Conservation (phyloP, 1,140 invertebrate species). For the Orchesella cincta region DNA sequence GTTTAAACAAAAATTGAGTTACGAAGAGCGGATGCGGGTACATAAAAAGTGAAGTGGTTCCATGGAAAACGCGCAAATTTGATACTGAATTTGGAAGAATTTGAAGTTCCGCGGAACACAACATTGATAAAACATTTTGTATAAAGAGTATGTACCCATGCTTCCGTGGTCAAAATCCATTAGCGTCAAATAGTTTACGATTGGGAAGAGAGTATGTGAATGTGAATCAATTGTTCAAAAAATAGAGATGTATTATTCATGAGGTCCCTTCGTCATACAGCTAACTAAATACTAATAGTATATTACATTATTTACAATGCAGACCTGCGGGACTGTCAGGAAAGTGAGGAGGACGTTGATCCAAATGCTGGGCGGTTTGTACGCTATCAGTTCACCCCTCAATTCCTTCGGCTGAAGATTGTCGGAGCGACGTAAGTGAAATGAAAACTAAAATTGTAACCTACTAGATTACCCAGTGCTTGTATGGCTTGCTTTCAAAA, state of each 20-base stretch:
- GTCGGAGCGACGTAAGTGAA: constrained; percentile 88
- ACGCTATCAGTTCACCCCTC: constrained; percentile 93
- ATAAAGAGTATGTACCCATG: too few species aligned
- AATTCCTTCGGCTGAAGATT: constrained; percentile 92
- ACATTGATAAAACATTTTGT: too few species aligned
- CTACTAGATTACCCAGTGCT: too few species aligned
- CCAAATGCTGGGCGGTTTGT: constrained; percentile 93
- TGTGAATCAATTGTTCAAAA: neutral
- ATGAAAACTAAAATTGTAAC: neutral
- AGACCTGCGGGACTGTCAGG: constrained; percentile 54
- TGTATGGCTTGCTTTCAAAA: too few species aligned
- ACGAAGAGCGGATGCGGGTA: too few species aligned
- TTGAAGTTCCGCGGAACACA: too few species aligned
- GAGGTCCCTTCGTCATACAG: neutral
- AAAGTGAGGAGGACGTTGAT: constrained; percentile 69
- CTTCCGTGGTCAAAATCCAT: constrained; percentile 1
- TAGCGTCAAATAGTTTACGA: constrained; percentile 11
- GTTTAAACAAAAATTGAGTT: too few species aligned
- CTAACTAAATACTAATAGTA: neutral
- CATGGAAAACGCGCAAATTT: too few species aligned
- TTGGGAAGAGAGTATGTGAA: neutral
- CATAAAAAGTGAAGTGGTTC: too few species aligned
- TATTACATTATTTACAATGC: constrained; percentile 20
- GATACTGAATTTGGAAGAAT: too few species aligned
- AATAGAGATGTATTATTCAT: too few species aligned